Conservation (phyloP, 2,113 vertebrate genomes). For the Scolopax mira region DNA sequence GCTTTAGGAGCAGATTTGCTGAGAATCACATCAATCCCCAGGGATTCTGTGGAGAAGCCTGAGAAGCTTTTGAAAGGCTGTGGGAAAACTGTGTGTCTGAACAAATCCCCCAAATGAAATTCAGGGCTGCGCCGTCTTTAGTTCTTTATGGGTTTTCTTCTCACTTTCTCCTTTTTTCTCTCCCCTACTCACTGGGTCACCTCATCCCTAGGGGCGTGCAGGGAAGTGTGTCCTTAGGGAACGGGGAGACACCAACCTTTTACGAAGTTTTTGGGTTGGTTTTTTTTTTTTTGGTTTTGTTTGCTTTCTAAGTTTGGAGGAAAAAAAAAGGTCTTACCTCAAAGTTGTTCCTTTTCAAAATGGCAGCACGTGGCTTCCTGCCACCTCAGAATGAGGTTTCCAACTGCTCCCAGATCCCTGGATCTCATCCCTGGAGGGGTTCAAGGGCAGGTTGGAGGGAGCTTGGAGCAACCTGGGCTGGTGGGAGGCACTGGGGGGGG, state of each 20-base stretch:
- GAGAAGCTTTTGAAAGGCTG: not conserved
- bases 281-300: not conserved
- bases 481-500: not conserved
- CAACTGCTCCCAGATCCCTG: not conserved
- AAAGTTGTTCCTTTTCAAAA: not conserved
- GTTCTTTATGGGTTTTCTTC: not conserved
- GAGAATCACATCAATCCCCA: not conserved
- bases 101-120: not conserved
- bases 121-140: accelerated
- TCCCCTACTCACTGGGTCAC: not conserved
- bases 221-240: not conserved
- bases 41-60: not conserved
- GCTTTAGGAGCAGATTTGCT: not conserved
- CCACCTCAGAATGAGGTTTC: accelerated
- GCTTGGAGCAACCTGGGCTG: not conserved
- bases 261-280: not conserved
- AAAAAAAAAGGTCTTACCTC: not conserved
- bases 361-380: not conserved
- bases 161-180: not conserved
- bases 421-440: not conserved
- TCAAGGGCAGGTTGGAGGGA: not conserved
- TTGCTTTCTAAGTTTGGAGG: not conserved
- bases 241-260: not conserved
- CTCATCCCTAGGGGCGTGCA: accelerated
- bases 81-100: not conserved